Conservation (phyloP, 1,140 invertebrate species). For the Eueides isabella region DNA sequence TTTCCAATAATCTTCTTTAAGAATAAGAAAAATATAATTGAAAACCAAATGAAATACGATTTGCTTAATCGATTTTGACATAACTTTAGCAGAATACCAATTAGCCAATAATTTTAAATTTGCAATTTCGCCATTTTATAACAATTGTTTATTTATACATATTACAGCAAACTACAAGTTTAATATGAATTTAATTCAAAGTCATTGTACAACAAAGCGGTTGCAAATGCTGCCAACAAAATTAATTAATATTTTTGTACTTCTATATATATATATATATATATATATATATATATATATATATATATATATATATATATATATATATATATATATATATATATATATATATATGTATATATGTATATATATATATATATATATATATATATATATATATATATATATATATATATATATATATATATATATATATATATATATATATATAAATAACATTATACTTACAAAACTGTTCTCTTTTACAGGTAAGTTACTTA, state of each 20-base stretch:
- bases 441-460: neutral
- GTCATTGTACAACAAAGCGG: too few species aligned
- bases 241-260: neutral
- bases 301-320: neutral
- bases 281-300: neutral
- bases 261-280: neutral
- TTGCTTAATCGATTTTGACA: too few species aligned
- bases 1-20: too few species aligned
- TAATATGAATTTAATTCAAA: too few species aligned
- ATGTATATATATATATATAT: neutral
- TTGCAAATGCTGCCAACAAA: neutral
- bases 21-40: too few species aligned
- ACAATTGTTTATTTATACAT: too few species aligned
- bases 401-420: neutral
- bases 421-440: neutral
- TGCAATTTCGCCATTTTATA: too few species aligned
- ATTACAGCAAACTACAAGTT: too few species aligned
- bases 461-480: conserved; percentile 22
- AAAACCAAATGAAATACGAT: too few species aligned
- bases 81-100: too few species aligned
- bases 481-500: conserved; percentile 29
- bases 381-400: neutral
- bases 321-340: neutral
- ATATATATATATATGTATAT: neutral
- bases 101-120: too few species aligned